These are phyloP conservation scores for Varanus komodoensis DNA, from an alignment of 2,113 vertebrate species.

Conservation along the genomic window DNA sequence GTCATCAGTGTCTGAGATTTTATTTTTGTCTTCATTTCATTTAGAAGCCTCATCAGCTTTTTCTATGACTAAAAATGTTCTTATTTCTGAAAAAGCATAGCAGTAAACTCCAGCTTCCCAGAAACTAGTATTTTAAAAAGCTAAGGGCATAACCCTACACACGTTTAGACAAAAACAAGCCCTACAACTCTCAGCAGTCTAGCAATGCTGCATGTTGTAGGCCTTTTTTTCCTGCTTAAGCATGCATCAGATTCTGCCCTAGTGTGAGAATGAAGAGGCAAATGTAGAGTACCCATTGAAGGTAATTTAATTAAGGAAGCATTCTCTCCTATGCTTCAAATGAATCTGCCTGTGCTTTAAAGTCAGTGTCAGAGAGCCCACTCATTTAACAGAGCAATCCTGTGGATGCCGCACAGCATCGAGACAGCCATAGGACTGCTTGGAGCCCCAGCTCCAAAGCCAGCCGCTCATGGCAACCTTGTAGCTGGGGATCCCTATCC, in stretches of 20 bases:
- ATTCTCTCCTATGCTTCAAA: not conserved
- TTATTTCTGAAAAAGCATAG: not conserved
- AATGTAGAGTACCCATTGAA: not conserved
- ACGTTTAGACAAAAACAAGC: no score
- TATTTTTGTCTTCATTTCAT: slow-evolving; percentile 1
- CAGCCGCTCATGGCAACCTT: no score
- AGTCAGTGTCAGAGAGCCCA: not conserved
- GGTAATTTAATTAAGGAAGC: not conserved
- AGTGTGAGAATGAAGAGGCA: fast-evolving
- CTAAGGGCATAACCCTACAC: not conserved
- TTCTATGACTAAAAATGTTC: slow-evolving; percentile 5
- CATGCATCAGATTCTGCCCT: not conserved
- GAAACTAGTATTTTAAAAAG: not conserved
- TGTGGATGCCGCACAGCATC: no score
- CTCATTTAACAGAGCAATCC: not conserved
- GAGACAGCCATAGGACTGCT: no score
- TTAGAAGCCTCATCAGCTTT: not conserved
- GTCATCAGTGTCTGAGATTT: not conserved
- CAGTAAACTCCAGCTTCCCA: slow-evolving; percentile 13
- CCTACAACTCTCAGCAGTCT: no score
- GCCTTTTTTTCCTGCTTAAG: not conserved
- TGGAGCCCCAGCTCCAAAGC: no score
- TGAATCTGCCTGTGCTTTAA: not conserved
- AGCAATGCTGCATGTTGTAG: no score
- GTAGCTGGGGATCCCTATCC: no score